phyloP scores from a whole-genome alignment of 2,113 vertebrate species.

The Mionectes macconnelli region DNA sequence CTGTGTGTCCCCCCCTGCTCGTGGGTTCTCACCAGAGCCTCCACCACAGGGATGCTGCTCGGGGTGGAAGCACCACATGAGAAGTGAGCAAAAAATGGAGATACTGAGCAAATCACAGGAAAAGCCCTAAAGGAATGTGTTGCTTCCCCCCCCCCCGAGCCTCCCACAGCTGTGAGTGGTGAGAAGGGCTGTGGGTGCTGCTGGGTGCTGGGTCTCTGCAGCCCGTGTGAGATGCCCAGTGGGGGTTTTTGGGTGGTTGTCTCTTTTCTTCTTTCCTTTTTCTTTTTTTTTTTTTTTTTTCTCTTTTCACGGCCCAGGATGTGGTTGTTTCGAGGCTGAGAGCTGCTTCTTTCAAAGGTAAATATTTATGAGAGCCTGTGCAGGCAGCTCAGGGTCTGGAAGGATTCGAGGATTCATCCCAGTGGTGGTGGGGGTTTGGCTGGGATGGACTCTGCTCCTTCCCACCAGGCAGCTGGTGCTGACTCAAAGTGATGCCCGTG shows the following conservation, averaged over 20 bases:
- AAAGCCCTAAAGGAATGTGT: rapidly evolving
- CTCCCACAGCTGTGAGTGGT: not conserved
- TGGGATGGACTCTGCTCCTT: not conserved
- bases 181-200: not conserved
- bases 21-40: rapidly evolving
- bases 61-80: not conserved
- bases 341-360: constrained; percentile 53
- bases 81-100: not conserved
- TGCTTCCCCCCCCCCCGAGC: rapidly evolving
- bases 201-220: not conserved
- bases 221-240: rapidly evolving
- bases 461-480: not conserved
- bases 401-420: constrained; percentile 1
- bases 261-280: not conserved
- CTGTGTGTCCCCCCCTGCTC: too few relatives aligned
- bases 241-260: not conserved
- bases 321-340: constrained; percentile 51
- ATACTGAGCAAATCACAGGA: not conserved
- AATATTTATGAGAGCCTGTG: constrained; percentile 47
- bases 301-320: constrained; percentile 32
- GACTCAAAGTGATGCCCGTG: rapidly evolving
- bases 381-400: not conserved
- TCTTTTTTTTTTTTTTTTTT: too few relatives aligned
- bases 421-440: rapidly evolving
- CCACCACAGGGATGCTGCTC: not conserved